Evolutionary conservation across 2,888 invertebrate genomes (phyloP).

Genomic region (Macrophya alboannulata): DNA sequence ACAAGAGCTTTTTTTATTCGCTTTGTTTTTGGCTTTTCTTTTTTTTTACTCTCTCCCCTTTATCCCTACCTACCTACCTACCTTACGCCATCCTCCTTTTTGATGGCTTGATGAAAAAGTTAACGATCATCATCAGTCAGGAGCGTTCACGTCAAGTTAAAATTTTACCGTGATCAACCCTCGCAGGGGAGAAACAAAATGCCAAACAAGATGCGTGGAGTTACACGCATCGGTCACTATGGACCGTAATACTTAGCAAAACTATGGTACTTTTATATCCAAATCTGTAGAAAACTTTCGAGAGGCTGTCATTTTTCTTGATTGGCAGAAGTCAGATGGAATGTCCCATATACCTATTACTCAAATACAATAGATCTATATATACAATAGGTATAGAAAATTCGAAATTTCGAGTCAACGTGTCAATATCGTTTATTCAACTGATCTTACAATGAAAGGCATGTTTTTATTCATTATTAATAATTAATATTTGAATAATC

Average conservation of each 20-base stretch:
- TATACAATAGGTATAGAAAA: too few species aligned
- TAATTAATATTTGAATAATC: constrained; percentile 57
- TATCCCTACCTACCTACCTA: background rate
- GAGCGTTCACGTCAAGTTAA: background rate
- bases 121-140: constrained; percentile 36
- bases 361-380: too few species aligned
- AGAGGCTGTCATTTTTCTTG: too few species aligned
- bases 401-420: constrained; percentile 60
- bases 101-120: constrained; percentile 30
- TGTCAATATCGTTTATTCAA: constrained; percentile 71
- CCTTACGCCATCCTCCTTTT: background rate
- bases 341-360: too few species aligned
- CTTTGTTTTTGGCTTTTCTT: background rate
- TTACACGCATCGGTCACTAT: too few species aligned
- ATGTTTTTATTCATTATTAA: constrained; percentile 56
- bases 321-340: too few species aligned
- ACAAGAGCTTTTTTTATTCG: background rate
- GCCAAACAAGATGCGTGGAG: too few species aligned
- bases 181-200: background rate
- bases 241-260: too few species aligned
- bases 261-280: too few species aligned
- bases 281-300: too few species aligned
- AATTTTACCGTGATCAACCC: background rate
- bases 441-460: constrained; percentile 62
- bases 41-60: background rate